Conservation (phyloP, 2,113 vertebrate genomes). For the Cacatua alba region DNA sequence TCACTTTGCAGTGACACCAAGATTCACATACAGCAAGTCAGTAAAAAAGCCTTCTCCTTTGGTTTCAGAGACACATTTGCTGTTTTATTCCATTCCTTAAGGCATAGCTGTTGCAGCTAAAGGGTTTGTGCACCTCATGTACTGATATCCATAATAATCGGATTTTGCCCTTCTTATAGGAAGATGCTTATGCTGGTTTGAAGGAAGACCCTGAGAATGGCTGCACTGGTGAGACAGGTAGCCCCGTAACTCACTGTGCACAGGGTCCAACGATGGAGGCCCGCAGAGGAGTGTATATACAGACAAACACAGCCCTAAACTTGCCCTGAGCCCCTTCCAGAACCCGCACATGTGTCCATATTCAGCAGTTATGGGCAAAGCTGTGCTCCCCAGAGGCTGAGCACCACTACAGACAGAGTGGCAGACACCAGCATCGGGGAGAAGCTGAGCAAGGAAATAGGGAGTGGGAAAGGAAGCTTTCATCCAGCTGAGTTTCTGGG, state of each 20-base stretch:
- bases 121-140: accelerated
- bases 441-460: accelerated
- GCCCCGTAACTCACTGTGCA: accelerated
- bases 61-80: not conserved
- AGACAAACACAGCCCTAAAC: accelerated
- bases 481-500: accelerated
- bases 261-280: accelerated
- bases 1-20: not conserved
- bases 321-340: not conserved
- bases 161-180: not conserved
- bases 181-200: not conserved
- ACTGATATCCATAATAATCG: accelerated
- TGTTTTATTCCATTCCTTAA: not conserved
- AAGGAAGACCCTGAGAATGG: accelerated
- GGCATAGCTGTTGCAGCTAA: not conserved
- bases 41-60: not conserved
- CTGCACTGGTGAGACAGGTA: accelerated
- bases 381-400: accelerated
- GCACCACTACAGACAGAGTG: conserved; percentile 45
- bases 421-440: not conserved
- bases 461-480: accelerated
- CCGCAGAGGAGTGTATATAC: accelerated
- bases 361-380: accelerated
- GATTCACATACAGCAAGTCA: accelerated
- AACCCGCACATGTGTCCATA: accelerated